Base-by-base conservation (phyloP, 2,797 vertebrate genomes). In the Trachops cirrhosus region DNA sequence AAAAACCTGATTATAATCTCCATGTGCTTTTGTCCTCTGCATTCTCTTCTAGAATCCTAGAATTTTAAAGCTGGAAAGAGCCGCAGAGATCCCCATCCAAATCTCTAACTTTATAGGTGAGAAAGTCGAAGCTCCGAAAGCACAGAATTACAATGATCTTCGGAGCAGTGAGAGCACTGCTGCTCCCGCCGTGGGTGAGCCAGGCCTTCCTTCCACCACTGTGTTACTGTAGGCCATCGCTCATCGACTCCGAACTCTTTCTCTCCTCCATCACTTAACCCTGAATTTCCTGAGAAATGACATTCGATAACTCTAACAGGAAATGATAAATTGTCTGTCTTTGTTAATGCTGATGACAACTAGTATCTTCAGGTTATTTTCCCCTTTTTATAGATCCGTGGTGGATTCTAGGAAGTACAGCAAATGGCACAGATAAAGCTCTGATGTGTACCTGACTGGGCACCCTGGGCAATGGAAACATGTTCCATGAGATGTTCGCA, bases 361-460 rank as follows among this genome's bases (percentile, higher is more conserved):
- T 52, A 78, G 89, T 78, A n/a, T 41, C 92, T 95, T 88, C 84
- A 85, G 88, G 78, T 64, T 50, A 54, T 71, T 97, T 86, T 68
- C 80, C 32, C 46, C 9, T 54, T 91, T 89, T 39, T n/a, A 46
- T 71, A 85, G 11, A 32, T 21, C 24, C 74, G 96, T 79, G 91
- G 5, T 21, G 29, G 9, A 14, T 59, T 96, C 70, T 32, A 37
- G 29, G 29, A 8, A 67, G 24, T 10, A 77, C 54, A 95, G 37
- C 0, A 94, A 93, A 85, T n/a, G 94, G 50, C 89, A 50, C 78
- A 77, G 84, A 78, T n/a, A 79, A 48, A 34, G 34, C 32, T 14
- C 64, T 75, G 57, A 29, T 9, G 26, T 75, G 12, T 41, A 85
- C 64, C 6, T 32, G 48, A 74, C 37, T 41, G 83, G 78, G 82